Evolutionary conservation across 1,140 invertebrate species (phyloP).

Genomic region (Drosophila aff.): DNA sequence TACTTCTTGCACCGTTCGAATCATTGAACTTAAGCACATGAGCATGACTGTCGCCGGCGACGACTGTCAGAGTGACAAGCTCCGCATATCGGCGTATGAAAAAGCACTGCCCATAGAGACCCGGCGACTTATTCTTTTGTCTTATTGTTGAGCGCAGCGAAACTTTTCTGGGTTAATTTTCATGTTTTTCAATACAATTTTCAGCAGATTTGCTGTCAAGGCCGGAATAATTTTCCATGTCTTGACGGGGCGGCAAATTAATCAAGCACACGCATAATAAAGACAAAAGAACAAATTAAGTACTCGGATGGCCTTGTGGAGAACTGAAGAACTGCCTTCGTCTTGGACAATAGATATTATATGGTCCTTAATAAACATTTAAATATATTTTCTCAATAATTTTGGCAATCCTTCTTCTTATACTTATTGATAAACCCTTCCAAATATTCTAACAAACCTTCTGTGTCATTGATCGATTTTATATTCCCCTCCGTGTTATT

Average conservation of each 20-base stretch:
- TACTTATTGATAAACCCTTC: too few relatives aligned
- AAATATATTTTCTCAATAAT: too few relatives aligned
- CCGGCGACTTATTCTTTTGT: conserved; percentile 58
- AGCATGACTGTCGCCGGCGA: conserved; percentile 44
- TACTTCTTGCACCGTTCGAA: conserved; percentile 56
- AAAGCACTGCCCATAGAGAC: conserved; percentile 20
- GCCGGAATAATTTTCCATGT: conserved; percentile 62
- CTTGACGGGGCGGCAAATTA: conserved; percentile 58
- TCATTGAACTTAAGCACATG: conserved; percentile 65
- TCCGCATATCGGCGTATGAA: conserved; percentile 23
- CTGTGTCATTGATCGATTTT: conserved; percentile 7
- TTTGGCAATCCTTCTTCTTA: too few relatives aligned
- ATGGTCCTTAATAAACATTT: background rate
- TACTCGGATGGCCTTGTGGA: conserved; percentile 31
- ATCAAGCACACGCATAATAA: conserved; percentile 55
- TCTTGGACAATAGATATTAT: background rate
- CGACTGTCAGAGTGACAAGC: conserved; percentile 41
- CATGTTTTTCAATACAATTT: conserved; percentile 64
- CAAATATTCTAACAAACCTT: background rate
- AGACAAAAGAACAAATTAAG: conserved; percentile 51
- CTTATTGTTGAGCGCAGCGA: conserved; percentile 52
- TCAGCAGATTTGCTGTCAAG: conserved; percentile 62
- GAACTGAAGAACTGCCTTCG: background rate
- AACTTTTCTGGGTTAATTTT: conserved; percentile 68
- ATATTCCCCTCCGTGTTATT: background rate